Conservation (phyloP, 2,888 invertebrate genomes). For the Tipula vernalis region DNA sequence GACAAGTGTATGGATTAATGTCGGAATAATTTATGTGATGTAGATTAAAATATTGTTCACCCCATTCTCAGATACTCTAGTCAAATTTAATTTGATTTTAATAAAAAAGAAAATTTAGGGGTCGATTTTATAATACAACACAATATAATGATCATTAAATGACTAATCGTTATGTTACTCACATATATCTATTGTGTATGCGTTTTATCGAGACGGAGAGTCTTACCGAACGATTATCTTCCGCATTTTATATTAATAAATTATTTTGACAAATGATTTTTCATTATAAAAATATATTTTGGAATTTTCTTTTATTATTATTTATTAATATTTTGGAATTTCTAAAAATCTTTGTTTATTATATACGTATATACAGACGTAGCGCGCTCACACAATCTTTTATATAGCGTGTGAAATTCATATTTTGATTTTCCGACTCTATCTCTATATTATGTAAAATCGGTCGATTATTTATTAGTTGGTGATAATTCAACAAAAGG, state of each 20-base stretch:
- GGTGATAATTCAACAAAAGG: not conserved
- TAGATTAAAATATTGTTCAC: not conserved
- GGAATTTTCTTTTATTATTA: not conserved
- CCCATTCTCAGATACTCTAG: not conserved
- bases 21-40: not conserved
- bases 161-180: not conserved
- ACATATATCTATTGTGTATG: no score
- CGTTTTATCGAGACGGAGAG: not conserved
- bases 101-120: not conserved
- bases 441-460: not conserved
- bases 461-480: not conserved
- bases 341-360: not conserved
- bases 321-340: not conserved
- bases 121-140: not conserved
- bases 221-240: not conserved
- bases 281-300: not conserved
- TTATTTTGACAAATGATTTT: not conserved
- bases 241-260: not conserved
- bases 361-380: not conserved
- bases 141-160: not conserved
- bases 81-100: not conserved
- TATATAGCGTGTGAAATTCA: not conserved
- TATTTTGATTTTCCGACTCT: not conserved
- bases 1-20: not conserved
- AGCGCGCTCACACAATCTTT: not conserved